Evolutionary conservation across 2,888 invertebrate species (phyloP).

Genomic region (Sinopyrophorus schimmeli): DNA sequence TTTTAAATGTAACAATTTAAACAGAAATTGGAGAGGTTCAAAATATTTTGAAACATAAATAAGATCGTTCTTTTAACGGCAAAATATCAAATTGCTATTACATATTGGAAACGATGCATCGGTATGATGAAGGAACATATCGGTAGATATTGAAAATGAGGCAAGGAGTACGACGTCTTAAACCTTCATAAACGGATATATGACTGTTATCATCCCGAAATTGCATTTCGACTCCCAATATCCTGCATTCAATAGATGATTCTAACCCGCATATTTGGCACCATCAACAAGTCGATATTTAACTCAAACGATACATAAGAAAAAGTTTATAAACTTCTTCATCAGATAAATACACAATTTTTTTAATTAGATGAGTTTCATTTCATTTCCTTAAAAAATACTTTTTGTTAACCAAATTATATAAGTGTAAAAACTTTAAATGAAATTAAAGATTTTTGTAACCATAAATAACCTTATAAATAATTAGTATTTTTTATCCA

Average conservation of each 20-base stretch:
- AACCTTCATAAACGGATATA: conserved; percentile 27
- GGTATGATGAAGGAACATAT: conserved; percentile 18
- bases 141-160: conserved; percentile 23
- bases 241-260: conserved; percentile 17
- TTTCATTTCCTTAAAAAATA: too few relatives aligned
- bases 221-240: conserved; percentile 24
- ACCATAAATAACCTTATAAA: too few relatives aligned
- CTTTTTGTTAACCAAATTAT: too few relatives aligned
- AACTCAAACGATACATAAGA: conserved; percentile 6
- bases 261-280: conserved; percentile 6
- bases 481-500: too few relatives aligned
- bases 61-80: conserved; percentile 4
- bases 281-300: conserved; percentile 12
- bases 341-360: too few relatives aligned
- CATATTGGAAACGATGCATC: conserved; percentile 10
- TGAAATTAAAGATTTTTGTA: too few relatives aligned
- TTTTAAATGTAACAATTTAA: too few relatives aligned
- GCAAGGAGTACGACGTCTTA: conserved; percentile 15
- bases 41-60: too few relatives aligned
- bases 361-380: too few relatives aligned
- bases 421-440: too few relatives aligned
- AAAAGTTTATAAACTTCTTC: too few relatives aligned
- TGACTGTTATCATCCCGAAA: conserved; percentile 26
- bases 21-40: too few relatives aligned
- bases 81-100: conserved; percentile 7